Percentiles rank a stretch among this genome's conserved stretches.
Conservation (phyloP, 2,888 invertebrate genomes). For the Caenorhabditis sp. region DNA sequence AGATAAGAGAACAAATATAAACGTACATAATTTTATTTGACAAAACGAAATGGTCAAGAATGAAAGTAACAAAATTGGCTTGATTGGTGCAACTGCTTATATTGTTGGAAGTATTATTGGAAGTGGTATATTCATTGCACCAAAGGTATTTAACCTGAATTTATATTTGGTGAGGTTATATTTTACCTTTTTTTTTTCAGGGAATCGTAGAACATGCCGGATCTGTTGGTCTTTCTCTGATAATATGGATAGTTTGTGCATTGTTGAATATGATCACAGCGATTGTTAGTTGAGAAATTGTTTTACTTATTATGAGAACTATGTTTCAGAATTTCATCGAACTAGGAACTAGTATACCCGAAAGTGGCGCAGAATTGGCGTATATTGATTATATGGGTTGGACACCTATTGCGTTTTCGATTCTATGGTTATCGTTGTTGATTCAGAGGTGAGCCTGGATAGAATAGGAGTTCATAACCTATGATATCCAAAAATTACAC, state of each 20-base stretch:
- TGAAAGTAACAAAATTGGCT: constrained; percentile 47
- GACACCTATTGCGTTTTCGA: constrained; percentile 51
- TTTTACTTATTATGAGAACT: not conserved
- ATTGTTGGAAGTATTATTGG: constrained; percentile 53
- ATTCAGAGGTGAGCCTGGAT: constrained; percentile 25
- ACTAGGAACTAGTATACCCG: constrained; percentile 52
- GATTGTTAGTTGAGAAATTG: constrained; percentile 30
- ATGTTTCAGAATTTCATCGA: constrained; percentile 52
- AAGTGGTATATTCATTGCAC: constrained; percentile 54
- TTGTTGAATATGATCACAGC: constrained; percentile 44
- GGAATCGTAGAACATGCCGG: constrained; percentile 51
- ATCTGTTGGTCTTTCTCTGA: constrained; percentile 48
- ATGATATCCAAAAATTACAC: not conserved
- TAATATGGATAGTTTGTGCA: constrained; percentile 51
- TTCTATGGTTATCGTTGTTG: constrained; percentile 46
- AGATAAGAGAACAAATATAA: not conserved
- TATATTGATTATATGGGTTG: constrained; percentile 53
- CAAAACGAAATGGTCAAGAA: constrained; percentile 28
- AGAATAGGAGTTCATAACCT: not conserved
- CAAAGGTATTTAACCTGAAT: too few relatives aligned
- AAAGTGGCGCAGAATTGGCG: constrained; percentile 50
- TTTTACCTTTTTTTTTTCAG: too few relatives aligned
- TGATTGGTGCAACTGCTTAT: constrained; percentile 50
- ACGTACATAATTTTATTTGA: constrained; percentile 12
- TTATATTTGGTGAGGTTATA: too few relatives aligned